phyloP scores from a whole-genome alignment of 2,113 vertebrate genomes.

The Engystomops pustulosus region DNA sequence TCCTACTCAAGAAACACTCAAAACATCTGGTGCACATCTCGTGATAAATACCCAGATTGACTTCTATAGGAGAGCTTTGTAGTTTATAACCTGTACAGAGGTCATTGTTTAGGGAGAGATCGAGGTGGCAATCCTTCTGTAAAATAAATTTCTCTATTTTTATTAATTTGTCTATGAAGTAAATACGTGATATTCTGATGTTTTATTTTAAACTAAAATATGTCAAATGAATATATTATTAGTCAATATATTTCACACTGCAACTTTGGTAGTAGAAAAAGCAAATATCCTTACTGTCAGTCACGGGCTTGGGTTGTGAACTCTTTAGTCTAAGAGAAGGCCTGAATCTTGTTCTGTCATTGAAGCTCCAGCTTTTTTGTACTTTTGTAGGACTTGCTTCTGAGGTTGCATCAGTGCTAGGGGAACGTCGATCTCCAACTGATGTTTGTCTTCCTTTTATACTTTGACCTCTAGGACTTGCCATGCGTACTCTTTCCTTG shows the following conservation, averaged over 20 bases:
- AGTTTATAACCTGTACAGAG: too few relatives aligned
- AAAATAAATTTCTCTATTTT: too few relatives aligned
- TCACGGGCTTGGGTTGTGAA: slow-evolving; percentile 86
- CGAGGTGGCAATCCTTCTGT: too few relatives aligned
- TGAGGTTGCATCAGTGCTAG: slow-evolving; percentile 79
- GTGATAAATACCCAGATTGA: too few relatives aligned
- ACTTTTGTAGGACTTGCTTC: slow-evolving; percentile 94
- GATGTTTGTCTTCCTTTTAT: slow-evolving; percentile 90
- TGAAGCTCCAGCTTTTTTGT: slow-evolving; percentile 99
- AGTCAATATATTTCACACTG: background rate
- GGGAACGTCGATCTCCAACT: slow-evolving; percentile 87
- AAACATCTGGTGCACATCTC: too few relatives aligned
- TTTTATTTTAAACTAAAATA: too few relatives aligned
- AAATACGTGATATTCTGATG: too few relatives aligned
- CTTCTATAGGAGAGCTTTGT: too few relatives aligned
- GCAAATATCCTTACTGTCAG: slow-evolving; percentile 78
- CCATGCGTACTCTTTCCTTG: slow-evolving; percentile 93
- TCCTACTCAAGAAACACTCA: too few relatives aligned
- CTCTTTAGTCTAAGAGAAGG: slow-evolving; percentile 94
- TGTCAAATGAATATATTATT: too few relatives aligned
- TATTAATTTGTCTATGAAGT: too few relatives aligned
- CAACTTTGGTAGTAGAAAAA: background rate
- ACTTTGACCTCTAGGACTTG: slow-evolving; percentile 93
- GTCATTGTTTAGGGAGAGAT: too few relatives aligned
- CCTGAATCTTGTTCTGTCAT: slow-evolving; percentile 92